Percentiles rank a stretch among this genome's conserved stretches.
Evolutionary conservation across 2,113 vertebrate species (phyloP).

Genomic region (human (Homo sapiens)): DNA sequence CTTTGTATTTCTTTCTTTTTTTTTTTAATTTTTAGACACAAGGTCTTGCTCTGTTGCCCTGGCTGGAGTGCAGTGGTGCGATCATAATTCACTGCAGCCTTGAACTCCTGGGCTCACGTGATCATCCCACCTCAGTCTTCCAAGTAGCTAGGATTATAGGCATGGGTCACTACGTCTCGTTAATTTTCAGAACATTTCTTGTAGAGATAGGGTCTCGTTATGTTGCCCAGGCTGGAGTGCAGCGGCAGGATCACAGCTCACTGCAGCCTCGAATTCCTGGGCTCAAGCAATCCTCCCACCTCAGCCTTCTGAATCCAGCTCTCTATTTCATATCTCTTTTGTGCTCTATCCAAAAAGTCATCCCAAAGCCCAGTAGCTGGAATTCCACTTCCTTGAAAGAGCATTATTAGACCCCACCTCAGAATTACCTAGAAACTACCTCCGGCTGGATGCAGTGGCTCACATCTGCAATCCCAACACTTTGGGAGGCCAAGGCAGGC

Average conservation of each 20-base stretch:
- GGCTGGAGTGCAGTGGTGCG: not conserved
- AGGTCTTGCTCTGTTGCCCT: not conserved
- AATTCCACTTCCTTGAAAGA: not conserved
- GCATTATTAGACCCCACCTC: not conserved
- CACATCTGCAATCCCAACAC: too few species aligned
- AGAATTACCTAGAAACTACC: not conserved
- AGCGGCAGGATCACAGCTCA: not conserved
- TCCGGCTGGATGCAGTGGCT: too few species aligned
- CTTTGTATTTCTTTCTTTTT: not conserved
- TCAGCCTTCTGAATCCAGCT: not conserved
- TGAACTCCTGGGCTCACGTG: not conserved
- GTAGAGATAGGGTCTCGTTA: not conserved
- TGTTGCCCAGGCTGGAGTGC: not conserved
- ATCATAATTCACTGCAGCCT: not conserved
- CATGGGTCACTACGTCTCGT: too few species aligned
- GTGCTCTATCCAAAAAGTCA: not conserved
- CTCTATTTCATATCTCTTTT: not conserved
- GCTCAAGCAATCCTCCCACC: not conserved
- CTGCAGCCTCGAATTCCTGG: not conserved
- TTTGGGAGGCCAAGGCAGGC: too few species aligned
- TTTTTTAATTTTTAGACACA: not conserved
- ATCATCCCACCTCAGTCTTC: not conserved
- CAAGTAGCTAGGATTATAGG: too few species aligned
- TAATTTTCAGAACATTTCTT: not conserved
- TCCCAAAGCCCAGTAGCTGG: not conserved